These are phyloP conservation scores for Seladonia tumulorum DNA, from an alignment of 2,888 invertebrate species.

Conservation along the genomic window DNA sequence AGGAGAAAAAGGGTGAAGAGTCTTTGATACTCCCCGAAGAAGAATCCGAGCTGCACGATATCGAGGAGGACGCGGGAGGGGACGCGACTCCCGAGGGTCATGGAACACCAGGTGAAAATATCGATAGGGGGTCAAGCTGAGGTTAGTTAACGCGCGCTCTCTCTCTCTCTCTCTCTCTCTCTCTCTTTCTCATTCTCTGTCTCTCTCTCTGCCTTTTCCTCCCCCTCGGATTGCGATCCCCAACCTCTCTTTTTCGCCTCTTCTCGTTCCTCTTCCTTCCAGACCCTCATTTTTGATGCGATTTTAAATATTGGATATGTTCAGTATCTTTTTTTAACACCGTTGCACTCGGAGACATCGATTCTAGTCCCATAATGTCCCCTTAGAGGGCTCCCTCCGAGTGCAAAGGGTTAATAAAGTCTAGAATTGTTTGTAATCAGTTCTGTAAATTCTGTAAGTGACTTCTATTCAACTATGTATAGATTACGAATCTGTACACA, in stretches of 20 bases:
- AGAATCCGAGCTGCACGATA: conserved; percentile 17
- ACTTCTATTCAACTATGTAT: too few species aligned
- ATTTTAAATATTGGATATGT: too few species aligned
- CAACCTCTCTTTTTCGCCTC: conserved; percentile 7
- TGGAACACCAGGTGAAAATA: conserved; percentile 69
- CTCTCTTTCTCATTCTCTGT: too few species aligned
- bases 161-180: too few species aligned
- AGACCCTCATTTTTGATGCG: conserved; percentile 21
- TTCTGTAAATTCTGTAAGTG: too few species aligned
- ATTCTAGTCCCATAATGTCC: too few species aligned
- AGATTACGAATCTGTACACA: too few species aligned
- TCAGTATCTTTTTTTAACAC: too few species aligned
- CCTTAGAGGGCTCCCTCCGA: too few species aligned
- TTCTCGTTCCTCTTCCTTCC: neutral
- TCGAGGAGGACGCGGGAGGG: conserved; percentile 8
- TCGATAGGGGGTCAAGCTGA: conserved; percentile 73
- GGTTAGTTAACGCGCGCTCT: conserved; percentile 69
- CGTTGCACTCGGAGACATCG: too few species aligned
- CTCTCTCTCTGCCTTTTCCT: conserved; percentile 30
- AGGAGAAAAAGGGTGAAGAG: conserved; percentile 15
- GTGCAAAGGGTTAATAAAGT: too few species aligned
- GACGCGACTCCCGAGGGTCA: conserved; percentile 67
- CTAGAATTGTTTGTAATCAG: too few species aligned
- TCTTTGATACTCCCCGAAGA: neutral
- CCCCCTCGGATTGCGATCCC: neutral